Evolutionary conservation across 1,140 invertebrate genomes (phyloP).

Genomic region (Brachionus asplanchnoidis): DNA sequence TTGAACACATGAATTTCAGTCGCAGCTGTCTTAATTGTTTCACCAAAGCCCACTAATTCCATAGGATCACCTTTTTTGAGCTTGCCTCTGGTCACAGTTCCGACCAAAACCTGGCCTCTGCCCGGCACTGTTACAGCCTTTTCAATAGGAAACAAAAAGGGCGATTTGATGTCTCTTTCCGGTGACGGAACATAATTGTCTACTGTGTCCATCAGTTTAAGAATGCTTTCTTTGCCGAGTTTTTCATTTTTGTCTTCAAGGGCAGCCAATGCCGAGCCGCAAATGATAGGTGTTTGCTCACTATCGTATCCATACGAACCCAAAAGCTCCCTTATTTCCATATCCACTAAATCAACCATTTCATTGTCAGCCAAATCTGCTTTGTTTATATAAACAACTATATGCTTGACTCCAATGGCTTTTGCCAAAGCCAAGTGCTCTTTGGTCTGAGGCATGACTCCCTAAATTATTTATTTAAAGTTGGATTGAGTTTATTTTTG

Average conservation of each 20-base stretch:
- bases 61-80: conserved; percentile 87
- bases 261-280: conserved; percentile 79
- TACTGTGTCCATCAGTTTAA: conserved; percentile 77
- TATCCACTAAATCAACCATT: conserved; percentile 84
- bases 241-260: conserved; percentile 71
- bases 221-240: conserved; percentile 74
- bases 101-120: conserved; percentile 90
- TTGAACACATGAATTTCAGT: conserved; percentile 39
- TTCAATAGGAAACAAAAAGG: conserved; percentile 88
- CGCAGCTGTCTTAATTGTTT: conserved; percentile 74
- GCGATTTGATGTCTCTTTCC: conserved; percentile 82
- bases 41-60: conserved; percentile 84
- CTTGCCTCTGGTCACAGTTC: conserved; percentile 78
- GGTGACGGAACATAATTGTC: conserved; percentile 85
- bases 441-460: conserved; percentile 95
- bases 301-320: conserved; percentile 78
- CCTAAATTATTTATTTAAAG: conserved; percentile 59
- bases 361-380: conserved; percentile 84
- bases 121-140: conserved; percentile 83
- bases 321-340: conserved; percentile 87
- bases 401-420: conserved; percentile 80
- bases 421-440: conserved; percentile 94
- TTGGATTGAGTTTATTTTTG: neutral
- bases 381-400: conserved; percentile 93
- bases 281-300: conserved; percentile 70